Evolutionary conservation across 92 coral and sea anemone species (phyloP).

Genomic region (Zoanthus sociatus): DNA sequence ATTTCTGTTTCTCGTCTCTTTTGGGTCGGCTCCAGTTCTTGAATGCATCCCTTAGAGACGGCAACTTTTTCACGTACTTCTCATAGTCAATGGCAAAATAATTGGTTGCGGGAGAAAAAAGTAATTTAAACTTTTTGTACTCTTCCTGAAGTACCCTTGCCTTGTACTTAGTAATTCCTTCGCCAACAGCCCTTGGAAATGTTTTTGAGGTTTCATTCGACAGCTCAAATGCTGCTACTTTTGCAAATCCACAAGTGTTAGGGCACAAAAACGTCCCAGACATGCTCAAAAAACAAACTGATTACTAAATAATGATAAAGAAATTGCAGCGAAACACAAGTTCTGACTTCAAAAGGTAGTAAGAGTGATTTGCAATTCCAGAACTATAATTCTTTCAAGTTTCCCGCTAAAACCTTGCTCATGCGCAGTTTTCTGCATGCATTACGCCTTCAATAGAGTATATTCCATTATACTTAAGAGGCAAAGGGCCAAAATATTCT

Average conservation of each 20-base stretch:
- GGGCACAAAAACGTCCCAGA: slow-evolving; percentile 37
- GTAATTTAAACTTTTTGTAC: slow-evolving; percentile 25
- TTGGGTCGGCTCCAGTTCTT: slow-evolving; percentile 50
- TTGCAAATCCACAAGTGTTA: slow-evolving; percentile 9
- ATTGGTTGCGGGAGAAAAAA: slow-evolving; percentile 33
- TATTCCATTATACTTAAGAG: neutral
- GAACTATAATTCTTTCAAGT: neutral
- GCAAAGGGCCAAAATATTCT: no score
- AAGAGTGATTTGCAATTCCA: slow-evolving; percentile 9
- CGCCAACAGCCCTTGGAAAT: slow-evolving; percentile 1
- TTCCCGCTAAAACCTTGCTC: slow-evolving; percentile 5
- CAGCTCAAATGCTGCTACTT: neutral
- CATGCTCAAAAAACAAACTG: neutral
- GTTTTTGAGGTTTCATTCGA: neutral
- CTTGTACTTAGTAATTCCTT: neutral
- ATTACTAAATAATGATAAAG: neutral
- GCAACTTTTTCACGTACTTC: slow-evolving; percentile 47
- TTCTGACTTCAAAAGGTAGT: neutral
- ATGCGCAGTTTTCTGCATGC: slow-evolving; percentile 3
- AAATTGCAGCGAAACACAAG: neutral
- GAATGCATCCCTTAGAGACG: slow-evolving; percentile 8
- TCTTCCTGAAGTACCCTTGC: slow-evolving; percentile 39
- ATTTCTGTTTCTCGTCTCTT: slow-evolving; percentile 30
- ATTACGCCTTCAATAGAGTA: neutral
- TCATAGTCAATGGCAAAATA: slow-evolving; percentile 35